Conservation (phyloP, 2,113 vertebrate genomes). For the Nothocercus julius region DNA sequence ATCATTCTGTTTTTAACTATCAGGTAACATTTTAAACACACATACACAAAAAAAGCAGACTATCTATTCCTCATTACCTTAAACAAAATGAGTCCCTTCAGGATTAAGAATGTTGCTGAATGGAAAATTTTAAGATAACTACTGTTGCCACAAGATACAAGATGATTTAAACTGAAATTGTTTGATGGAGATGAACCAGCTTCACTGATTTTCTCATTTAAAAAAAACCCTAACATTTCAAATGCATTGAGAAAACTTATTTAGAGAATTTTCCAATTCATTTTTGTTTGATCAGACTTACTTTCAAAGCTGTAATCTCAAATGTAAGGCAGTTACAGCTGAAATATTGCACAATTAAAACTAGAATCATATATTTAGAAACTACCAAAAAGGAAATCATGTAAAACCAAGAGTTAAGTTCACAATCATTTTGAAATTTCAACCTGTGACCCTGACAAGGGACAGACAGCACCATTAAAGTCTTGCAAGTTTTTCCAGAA, state of each 20-base stretch:
- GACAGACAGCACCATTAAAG: neutral
- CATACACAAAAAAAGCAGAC: neutral
- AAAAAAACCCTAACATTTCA: neutral
- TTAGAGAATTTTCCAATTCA: neutral
- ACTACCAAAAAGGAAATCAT: neutral
- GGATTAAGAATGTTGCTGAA: conserved; percentile 32
- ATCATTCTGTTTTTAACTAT: conserved; percentile 19
- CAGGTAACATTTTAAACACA: conserved; percentile 21
- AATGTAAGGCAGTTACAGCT: neutral
- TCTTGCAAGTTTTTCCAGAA: neutral
- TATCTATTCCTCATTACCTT: conserved; percentile 11
- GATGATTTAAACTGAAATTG: conserved; percentile 1
- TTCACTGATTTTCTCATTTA: neutral
- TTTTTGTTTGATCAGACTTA: neutral
- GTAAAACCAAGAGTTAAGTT: neutral
- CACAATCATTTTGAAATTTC: neutral
- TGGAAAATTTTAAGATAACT: conserved; percentile 48
- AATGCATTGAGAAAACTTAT: neutral
- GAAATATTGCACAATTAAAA: neutral
- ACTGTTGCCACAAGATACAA: conserved; percentile 2
- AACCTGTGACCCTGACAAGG: neutral
- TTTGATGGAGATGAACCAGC: neutral
- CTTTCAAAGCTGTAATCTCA: neutral
- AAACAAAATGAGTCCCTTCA: conserved; percentile 41
- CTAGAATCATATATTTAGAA: neutral